Evolutionary conservation across 2,113 vertebrate genomes (phyloP), one percentile per base, ranked within the genome.

Genomic region (Crotophaga sulcirostris): DNA sequence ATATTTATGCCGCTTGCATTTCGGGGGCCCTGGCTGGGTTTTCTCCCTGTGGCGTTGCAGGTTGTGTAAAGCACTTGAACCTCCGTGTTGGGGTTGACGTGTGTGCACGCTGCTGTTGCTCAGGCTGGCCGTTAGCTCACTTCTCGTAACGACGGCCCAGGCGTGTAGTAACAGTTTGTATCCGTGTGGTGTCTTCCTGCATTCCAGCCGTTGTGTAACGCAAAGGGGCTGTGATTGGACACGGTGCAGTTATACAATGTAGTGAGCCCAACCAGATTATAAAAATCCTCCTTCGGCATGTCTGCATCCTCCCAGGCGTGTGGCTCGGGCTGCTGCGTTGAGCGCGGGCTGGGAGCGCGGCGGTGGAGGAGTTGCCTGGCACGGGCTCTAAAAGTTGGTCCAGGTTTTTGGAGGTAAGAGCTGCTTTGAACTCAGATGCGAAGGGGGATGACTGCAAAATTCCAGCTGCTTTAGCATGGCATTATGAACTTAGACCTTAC

Each of bases 241-340:
- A 28, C 84, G 31, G 55, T 31, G 44, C 44, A 28, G 96, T 98
- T 98, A 97, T 52, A 97, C 97, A 98, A 97, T 67, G 92, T 38
- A 42, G 62, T 15, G 15, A 87, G 93, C 79, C 68, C 52, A 18
- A 88, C 84, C 81, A 51, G 85, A 47, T 87, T 96, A 97, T 97
- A 96, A 97, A 97, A 97, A 87, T 47, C 25, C 95, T 96, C 55
- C 94, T 44, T 56, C 38, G 52, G 52, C 16, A 91, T 83, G 91
- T 69, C 72, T 80, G 66, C 91, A 77, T 63, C 51, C 88, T 44
- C 84, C 33, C 31, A 63, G 62, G 77, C 94, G 63, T 51, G 44
- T 74, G 14, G 5, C 66, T 44, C 29, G 3, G 6, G 4, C 58
- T 52, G 64, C 19, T 31, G 59, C 79, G 3, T n/a, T 34, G 52